Percentiles rank a stretch among this genome's conserved stretches.
phyloP scores from a whole-genome alignment of 2,797 vertebrate genomes.

The Jordanella pulchra region DNA sequence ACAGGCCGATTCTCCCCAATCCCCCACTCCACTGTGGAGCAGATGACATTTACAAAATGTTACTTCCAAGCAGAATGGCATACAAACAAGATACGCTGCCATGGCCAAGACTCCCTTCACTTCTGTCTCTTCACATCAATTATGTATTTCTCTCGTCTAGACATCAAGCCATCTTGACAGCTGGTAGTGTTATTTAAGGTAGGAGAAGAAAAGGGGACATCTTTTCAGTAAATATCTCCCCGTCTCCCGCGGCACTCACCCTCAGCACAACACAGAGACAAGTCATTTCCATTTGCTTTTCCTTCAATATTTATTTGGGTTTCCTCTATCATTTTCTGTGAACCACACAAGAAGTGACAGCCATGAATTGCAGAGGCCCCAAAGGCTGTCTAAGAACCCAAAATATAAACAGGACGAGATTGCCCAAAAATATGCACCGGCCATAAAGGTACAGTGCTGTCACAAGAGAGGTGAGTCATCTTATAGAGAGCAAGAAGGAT shows the following conservation, averaged over 20 bases:
- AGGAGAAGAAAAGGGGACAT: slow-evolving; percentile 79
- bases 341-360: slow-evolving; percentile 80
- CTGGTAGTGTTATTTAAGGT: slow-evolving; percentile 83
- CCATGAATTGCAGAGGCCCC: slow-evolving; percentile 76
- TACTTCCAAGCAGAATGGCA: slow-evolving; percentile 79
- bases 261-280: slow-evolving; percentile 75
- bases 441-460: slow-evolving; percentile 77
- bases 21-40: slow-evolving; percentile 73
- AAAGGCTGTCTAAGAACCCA: slow-evolving; percentile 78
- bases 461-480: slow-evolving; percentile 78
- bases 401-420: slow-evolving; percentile 81
- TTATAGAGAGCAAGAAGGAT: slow-evolving; percentile 48
- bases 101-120: slow-evolving; percentile 79
- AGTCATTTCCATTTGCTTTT: slow-evolving; percentile 81
- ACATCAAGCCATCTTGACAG: slow-evolving; percentile 79
- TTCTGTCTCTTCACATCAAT: slow-evolving; percentile 83
- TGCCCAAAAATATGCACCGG: slow-evolving; percentile 78
- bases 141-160: slow-evolving; percentile 82
- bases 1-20: slow-evolving; percentile 71
- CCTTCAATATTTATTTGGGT: slow-evolving; percentile 81
- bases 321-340: slow-evolving; percentile 76
- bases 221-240: slow-evolving; percentile 78
- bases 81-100: slow-evolving; percentile 78
- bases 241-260: slow-evolving; percentile 76
- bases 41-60: slow-evolving; percentile 83